These are phyloP conservation scores for Phocides pigmalion DNA, from an alignment of 1,140 invertebrate species.

Conservation along the genomic window DNA sequence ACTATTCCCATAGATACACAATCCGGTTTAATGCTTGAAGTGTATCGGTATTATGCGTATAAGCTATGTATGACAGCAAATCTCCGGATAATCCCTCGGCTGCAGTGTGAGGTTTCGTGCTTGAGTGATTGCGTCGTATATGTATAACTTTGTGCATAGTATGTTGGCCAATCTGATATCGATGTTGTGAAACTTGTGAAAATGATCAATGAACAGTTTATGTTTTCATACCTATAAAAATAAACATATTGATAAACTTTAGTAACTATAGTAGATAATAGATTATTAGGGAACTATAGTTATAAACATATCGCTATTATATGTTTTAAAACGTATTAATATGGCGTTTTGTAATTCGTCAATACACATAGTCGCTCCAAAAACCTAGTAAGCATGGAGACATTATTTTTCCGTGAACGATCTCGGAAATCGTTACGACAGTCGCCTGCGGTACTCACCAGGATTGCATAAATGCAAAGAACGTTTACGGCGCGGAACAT, in stretches of 20 bases:
- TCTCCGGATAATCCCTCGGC: background rate
- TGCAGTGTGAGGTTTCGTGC: constrained; percentile 3
- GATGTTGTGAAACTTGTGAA: background rate
- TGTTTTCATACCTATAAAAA: too few relatives aligned
- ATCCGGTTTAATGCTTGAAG: constrained; percentile 3
- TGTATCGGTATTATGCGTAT: background rate
- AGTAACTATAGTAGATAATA: too few relatives aligned
- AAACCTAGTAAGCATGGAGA: background rate
- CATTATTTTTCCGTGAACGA: constrained; percentile 32
- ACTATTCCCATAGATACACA: too few relatives aligned
- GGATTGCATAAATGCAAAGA: constrained; percentile 77
- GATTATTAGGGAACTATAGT: too few relatives aligned
- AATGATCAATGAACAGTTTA: too few relatives aligned
- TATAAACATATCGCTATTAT: too few relatives aligned
- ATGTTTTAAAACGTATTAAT: too few relatives aligned
- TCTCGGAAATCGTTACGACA: constrained; percentile 50
- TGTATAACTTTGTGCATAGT: background rate
- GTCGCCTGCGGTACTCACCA: constrained; percentile 50
- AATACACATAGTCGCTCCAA: too few relatives aligned
- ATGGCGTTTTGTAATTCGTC: too few relatives aligned
- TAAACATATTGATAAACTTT: too few relatives aligned
- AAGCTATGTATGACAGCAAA: constrained; percentile 7
- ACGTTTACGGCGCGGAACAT: constrained; percentile 69
- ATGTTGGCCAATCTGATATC: background rate
- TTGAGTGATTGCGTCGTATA: constrained; percentile 1